Base-by-base conservation (phyloP, 1,140 invertebrate genomes). In the Zaprionus taronus region DNA sequence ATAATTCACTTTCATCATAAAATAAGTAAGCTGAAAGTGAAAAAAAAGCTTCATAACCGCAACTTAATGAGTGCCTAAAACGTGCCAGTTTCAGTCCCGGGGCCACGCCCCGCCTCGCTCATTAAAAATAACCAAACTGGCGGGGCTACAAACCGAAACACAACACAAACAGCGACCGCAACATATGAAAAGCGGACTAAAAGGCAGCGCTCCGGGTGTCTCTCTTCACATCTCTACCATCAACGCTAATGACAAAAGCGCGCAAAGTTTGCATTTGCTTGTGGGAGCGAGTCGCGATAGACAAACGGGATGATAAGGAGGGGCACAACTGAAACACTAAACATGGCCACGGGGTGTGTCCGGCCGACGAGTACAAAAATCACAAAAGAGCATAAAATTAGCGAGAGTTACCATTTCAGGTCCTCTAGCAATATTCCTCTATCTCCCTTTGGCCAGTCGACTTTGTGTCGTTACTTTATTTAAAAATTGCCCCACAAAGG, bases 331-430 rank as follows among this genome's bases (percentile, higher is more conserved):
- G 85, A 20, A 20, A 64, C 81, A 81, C 84, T 90, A 87, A 87
- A 90, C 85, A 84, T 81, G 81, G 78, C 84, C 85, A 84, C 69
- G 58, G 84, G 84, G 84, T 84, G 84, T 87, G 84, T 89, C 84
- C 85, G 63, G 70, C 74, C 31, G 49, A 28, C 70, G 47, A 80
- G 81, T 79, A 81, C 75, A 84, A 79, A 89, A 87, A 87, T 89
- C 84, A 87, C 84, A 87, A 87, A 87, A 90, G 84, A 84, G 84
- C 84, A 90, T 89, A 89, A 87, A 87, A 87, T 87, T 87, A 87
- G 84, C 81, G 75, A 90, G 65, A 71, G 68, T 72, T 72, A 77
- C 79, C 80, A 70, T 72, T 60, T 49, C 49, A 60, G 20, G 36
- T 47, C 55, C 51, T 60, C 41, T 24, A 68, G 49, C 55, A 47